Base-by-base conservation (phyloP, 2,113 vertebrate species). In the Alouatta palliata region DNA sequence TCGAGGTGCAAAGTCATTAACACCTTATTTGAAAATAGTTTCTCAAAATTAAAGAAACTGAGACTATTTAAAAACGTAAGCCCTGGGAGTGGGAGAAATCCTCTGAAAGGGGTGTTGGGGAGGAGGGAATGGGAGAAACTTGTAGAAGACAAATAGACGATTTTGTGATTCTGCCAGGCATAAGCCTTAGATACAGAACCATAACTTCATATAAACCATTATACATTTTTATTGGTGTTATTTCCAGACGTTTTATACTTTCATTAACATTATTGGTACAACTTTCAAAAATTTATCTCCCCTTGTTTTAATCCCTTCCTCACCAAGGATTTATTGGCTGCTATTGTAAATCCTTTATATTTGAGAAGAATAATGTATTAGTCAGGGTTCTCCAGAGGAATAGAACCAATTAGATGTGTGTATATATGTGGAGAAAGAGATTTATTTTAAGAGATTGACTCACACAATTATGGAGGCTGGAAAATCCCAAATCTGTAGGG, bases 1-100 rank as follows among this genome's bases (percentile, higher is more conserved):
- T 37, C 66, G 37, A 95, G 54, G 90, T 93, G 75, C 81, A 56
- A 97, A 90, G 75, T 82, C 90, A 93, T 95, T 95, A 93, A 68
- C 90, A 93, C 90, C 64, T 81, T 90, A 86, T 75, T 93, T 90
- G 35, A 43, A 81, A 86, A 93, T 49, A 86, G 73, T 87, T 89
- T 80, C 80, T 90, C 81, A 75, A 76, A 91, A 90, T 81, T 90
- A 66, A 66, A 81, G 96, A 82, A 95, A 86, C 86, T 58, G 86
- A 92, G 64, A 90, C 84, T 49, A 76, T 52, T 37, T 35, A 12
- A 56, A 68, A 37, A 8, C 8, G 35, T 25, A 40, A 56, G 5
- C 14, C 35, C 21, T 16, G 23, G 8, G 25, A 58, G 11, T 25
- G 68, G 27, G 49, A 49, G 79, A 81, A 75, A 49, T 47, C 16